A percentile compares a stretch with the other conserved stretches of the same genome.
These are phyloP conservation scores for Lindbergichthys nudifrons DNA, from an alignment of 2,797 vertebrate genomes.

Conservation along the genomic window DNA sequence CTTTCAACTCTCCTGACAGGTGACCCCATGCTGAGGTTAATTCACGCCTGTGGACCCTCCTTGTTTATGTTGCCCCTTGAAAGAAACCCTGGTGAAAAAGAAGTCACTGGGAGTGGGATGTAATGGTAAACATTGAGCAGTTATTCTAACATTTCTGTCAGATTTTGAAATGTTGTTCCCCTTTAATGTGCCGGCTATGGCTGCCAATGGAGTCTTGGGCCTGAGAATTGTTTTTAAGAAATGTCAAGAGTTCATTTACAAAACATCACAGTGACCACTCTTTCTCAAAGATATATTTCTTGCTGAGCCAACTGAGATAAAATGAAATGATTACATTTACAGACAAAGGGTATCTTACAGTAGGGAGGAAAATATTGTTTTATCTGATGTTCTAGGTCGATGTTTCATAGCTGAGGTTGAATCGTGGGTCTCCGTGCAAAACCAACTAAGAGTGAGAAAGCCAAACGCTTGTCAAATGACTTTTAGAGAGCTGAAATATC, in stretches of 20 bases:
- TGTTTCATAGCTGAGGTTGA: slow-evolving; percentile 44
- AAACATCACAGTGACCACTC: slow-evolving; percentile 13
- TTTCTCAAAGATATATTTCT: slow-evolving; percentile 7
- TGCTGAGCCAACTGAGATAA: not conserved
- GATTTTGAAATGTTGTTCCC: not conserved
- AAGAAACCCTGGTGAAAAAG: slow-evolving; percentile 7
- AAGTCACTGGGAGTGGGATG: not conserved
- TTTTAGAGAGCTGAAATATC: slow-evolving; percentile 22
- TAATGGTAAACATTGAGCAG: not conserved
- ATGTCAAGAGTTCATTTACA: not conserved
- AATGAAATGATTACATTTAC: not conserved
- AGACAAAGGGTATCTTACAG: slow-evolving; percentile 17
- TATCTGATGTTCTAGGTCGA: slow-evolving; percentile 47
- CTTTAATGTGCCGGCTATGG: not conserved
- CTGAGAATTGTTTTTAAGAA: slow-evolving; percentile 1
- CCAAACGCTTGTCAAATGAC: slow-evolving; percentile 29
- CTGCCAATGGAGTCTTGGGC: not conserved
- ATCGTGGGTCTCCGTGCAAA: slow-evolving; percentile 26
- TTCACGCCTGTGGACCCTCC: slow-evolving; percentile 20
- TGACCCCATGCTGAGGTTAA: slow-evolving; percentile 44
- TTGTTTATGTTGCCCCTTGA: slow-evolving; percentile 33
- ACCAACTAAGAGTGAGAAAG: not conserved
- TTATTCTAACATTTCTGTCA: not conserved
- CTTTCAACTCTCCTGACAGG: slow-evolving; percentile 33
- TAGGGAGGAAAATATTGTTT: slow-evolving; percentile 23